Evolutionary conservation across 2,888 invertebrate species (phyloP), one percentile per base, ranked within the genome.

Genomic region (Phasia obesa): DNA sequence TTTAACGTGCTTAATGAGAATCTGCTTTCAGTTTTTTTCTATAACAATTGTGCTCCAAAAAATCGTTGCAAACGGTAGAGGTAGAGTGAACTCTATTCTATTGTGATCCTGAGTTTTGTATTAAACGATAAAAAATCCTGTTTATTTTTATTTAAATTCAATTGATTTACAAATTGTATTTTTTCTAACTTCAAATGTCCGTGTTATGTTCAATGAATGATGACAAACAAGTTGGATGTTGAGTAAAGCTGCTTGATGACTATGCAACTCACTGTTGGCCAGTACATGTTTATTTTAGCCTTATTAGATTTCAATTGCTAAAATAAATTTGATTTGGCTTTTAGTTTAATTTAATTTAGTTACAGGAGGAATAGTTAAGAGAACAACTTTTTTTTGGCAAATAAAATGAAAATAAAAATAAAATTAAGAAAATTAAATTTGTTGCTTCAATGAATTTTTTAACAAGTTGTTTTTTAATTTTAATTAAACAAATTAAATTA

Each of bases 321-420:
- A 83, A 83, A 76, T 75, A 79, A 79, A 83, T 83, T 83, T 76
- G 75, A 83, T 83, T 83, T 83, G 67, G 83, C 83, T 83, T 79
- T 83, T 83, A 83, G 79, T 83, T 83, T 83, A 83, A 83, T 83
- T 83, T 76, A 75, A 83, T 83, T 79, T 75, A 55, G 67, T 74
- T 70, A 4, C 17, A 15, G 38, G 15, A 27, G 57, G 44, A 75
- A 59, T 71, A n/a, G n/a, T n/a, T n/a, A 71, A 70, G 13, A 62
- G 38, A 38, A 51, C 38, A 35, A n/a, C 15, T 4, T 51, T 60
- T 25, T 71, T 23, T 13, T 27, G 31, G 25, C 51, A 64, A 53
- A 53, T 73, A 62, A 42, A 60, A 27, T 13, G 7, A 31, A 27
- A 51, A 25, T 17, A 38, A 11, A 35, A 35, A 9, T 35, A 11